Conservation (phyloP, 2,113 vertebrate genomes). For the Deroptyus accipitrinus region DNA sequence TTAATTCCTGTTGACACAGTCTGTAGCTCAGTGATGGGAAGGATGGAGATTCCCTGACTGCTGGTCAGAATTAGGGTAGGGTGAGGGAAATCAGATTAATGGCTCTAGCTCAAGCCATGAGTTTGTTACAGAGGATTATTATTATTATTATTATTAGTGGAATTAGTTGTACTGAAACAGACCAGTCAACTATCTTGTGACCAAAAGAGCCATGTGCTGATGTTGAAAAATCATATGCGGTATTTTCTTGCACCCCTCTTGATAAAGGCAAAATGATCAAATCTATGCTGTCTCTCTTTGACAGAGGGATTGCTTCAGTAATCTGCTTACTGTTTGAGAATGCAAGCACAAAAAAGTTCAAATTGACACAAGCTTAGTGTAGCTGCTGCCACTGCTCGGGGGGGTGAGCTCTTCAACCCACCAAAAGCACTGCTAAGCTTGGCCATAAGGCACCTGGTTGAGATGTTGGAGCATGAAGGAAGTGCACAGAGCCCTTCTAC, state of each 20-base stretch:
- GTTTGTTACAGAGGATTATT: slow-evolving; percentile 62
- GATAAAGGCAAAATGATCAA: neutral
- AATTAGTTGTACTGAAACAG: slow-evolving; percentile 34
- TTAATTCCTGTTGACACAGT: slow-evolving; percentile 51
- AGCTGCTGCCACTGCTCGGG: neutral
- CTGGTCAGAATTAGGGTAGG: slow-evolving; percentile 31
- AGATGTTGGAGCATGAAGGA: neutral
- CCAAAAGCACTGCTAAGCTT: neutral
- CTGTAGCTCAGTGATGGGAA: neutral
- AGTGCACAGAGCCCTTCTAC: neutral
- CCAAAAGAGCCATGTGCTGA: neutral
- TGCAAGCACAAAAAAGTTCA: neutral
- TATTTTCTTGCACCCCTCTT: neutral
- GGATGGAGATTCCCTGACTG: slow-evolving; percentile 25
- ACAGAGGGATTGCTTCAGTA: neutral
- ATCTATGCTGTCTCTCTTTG: neutral
- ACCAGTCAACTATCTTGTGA: neutral
- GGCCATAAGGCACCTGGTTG: neutral
- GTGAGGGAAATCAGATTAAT: slow-evolving; percentile 45
- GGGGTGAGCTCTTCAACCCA: neutral
- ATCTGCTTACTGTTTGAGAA: neutral
- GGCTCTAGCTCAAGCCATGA: slow-evolving; percentile 30
- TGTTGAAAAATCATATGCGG: neutral
- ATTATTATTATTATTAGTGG: slow-evolving; percentile 64
- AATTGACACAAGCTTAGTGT: neutral